phyloP scores from a whole-genome alignment of 2,888 invertebrate genomes.

The Glomeris marginata region DNA sequence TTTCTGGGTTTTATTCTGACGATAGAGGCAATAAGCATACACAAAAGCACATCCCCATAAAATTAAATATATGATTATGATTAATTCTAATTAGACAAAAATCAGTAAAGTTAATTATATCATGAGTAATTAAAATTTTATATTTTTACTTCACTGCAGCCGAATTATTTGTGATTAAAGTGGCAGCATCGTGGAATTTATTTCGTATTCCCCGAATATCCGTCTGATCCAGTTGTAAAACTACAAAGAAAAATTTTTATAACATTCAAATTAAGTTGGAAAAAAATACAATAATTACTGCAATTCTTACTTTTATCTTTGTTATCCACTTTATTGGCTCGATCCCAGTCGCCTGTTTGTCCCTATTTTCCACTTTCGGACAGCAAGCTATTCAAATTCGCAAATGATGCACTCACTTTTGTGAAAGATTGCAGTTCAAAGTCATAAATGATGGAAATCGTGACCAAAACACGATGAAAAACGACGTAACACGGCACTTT shows the following conservation, averaged over 20 bases:
- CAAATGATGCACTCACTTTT: no score
- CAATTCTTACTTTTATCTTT: slow-evolving; percentile 50
- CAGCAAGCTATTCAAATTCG: slow-evolving; percentile 18
- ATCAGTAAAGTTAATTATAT: slow-evolving; percentile 1
- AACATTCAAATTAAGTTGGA: not conserved
- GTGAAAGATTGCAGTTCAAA: no score
- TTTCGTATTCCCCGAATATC: slow-evolving; percentile 47
- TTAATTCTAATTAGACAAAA: slow-evolving; percentile 5
- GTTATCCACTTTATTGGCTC: slow-evolving; percentile 77
- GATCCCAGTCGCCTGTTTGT: slow-evolving; percentile 76
- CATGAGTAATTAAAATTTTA: no score
- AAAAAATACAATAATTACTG: not conserved
- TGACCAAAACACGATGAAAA: no score
- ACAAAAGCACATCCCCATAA: slow-evolving; percentile 55
- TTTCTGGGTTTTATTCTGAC: slow-evolving; percentile 69
- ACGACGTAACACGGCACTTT: no score
- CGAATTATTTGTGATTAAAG: slow-evolving; percentile 43
- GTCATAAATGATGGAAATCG: no score
- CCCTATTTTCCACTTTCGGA: slow-evolving; percentile 34
- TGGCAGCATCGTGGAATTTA: slow-evolving; percentile 80
- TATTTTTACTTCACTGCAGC: slow-evolving; percentile 35
- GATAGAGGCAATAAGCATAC: slow-evolving; percentile 85
- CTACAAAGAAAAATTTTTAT: no score
- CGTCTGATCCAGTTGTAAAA: not conserved
- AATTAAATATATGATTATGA: slow-evolving; percentile 8